phyloP scores from a whole-genome alignment of 35 echinoderm and acorn worm genomes.

The Heliocidaris erythrogramma region DNA sequence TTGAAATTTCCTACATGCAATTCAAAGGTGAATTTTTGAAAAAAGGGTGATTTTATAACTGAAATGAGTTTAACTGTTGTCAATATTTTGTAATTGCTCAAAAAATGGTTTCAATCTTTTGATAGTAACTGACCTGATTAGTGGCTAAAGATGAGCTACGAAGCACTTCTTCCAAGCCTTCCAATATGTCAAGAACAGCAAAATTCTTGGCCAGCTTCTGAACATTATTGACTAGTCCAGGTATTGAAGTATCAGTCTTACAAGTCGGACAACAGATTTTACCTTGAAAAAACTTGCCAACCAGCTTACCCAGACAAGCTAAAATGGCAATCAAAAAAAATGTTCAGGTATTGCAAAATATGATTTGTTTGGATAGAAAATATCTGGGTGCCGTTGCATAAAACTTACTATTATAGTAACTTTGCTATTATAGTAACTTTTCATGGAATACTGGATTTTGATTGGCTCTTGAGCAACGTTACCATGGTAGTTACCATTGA shows the following conservation, averaged over 20 bases:
- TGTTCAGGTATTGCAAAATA: neutral
- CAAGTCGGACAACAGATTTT: conserved; percentile 72
- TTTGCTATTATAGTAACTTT: no score
- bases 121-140: conserved; percentile 44
- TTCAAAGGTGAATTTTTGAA: no score
- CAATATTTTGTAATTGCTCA: no score
- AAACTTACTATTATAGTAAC: no score
- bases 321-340: neutral
- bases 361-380: neutral
- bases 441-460: no score
- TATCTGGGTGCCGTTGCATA: no score
- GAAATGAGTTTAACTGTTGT: no score
- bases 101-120: no score
- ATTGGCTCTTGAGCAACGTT: no score
- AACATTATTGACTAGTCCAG: conserved; percentile 69
- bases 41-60: no score
- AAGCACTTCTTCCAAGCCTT: conserved; percentile 56
- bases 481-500: no score
- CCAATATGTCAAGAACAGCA: conserved; percentile 78
- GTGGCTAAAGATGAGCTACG: neutral
- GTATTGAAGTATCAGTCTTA: conserved; percentile 60
- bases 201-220: conserved; percentile 76
- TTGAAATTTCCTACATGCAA: no score
- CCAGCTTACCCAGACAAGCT: conserved; percentile 67
- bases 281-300: conserved; percentile 64